Evolutionary conservation across 1,140 invertebrate species (phyloP), one percentile per base, ranked within the genome.

Genomic region (Leguminivora glycinivorella): DNA sequence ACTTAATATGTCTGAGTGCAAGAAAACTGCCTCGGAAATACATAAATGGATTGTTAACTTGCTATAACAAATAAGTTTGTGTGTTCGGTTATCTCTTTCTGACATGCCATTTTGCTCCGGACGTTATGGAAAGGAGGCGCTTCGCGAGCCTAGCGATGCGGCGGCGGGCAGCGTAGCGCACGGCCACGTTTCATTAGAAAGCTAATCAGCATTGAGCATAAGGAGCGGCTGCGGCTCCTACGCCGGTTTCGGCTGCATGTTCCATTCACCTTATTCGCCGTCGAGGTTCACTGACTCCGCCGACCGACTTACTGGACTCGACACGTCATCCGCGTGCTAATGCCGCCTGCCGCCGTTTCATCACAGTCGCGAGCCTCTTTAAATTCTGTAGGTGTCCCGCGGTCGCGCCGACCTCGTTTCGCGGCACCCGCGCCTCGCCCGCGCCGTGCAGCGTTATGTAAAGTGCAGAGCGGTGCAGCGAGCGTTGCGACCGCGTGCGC

Each of bases 191-290:
- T 82, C 71, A 83, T 89, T 88, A 90, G 88, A 90, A 90, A 90
- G 88, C 81, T 82, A 78, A 79, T 75, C 78, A 79, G 72, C 77
- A 76, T 79, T 76, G 75, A 79, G 82, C 77, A 82, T 80, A 80
- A 83, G 82, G 79, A 83, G 78, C 74, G 78, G 77, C 72, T 69
- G 82, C 76, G 79, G 74, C 79, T 74, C 72, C 76, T 74, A 75
- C 76, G 78, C 70, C 78, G 79, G 81, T 79, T 84, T 89, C 85
- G 84, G 80, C 83, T 84, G 87, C 86, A 88, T 81, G 88, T 88
- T 88, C 87, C 87, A 89, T 88, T 88, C 87, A 89, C 87, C 86
- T 88, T 87, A 88, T 89, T 87, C 74, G 85, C 69, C 83, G 80
- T 73, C 80, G 83, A 85, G 85, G 88, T 90, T 89, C 87, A 88